phyloP scores from a whole-genome alignment of 1,140 invertebrate species.

The Drosophila pseudoobscura region DNA sequence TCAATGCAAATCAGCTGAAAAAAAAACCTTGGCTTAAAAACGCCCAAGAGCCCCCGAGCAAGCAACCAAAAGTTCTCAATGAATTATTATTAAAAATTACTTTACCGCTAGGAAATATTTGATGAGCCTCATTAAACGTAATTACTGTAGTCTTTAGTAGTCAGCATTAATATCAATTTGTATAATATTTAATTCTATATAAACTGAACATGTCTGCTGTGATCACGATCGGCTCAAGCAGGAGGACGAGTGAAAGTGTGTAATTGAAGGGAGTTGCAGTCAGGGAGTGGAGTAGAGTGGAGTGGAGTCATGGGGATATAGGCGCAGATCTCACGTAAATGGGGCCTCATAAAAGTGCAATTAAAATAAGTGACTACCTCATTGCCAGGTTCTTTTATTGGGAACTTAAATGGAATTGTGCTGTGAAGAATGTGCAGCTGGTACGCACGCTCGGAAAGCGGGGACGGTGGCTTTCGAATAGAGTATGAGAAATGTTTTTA shows the following conservation, averaged over 20 bases:
- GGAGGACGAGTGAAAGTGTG: slow-evolving; percentile 34
- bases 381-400: slow-evolving; percentile 10
- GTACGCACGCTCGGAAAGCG: neutral
- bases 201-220: neutral
- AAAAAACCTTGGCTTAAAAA: slow-evolving; percentile 54
- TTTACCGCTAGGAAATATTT: slow-evolving; percentile 14
- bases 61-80: slow-evolving; percentile 15
- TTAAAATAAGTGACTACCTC: slow-evolving; percentile 24
- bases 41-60: slow-evolving; percentile 22
- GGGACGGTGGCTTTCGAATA: neutral
- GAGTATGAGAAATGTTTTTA: too few species aligned
- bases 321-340: slow-evolving; percentile 52
- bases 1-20: slow-evolving; percentile 61
- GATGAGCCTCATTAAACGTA: slow-evolving; percentile 52
- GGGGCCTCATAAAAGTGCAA: slow-evolving; percentile 26
- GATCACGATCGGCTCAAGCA: slow-evolving; percentile 26
- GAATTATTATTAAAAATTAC: slow-evolving; percentile 39
- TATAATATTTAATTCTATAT: slow-evolving; percentile 31
- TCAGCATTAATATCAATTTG: slow-evolving; percentile 41
- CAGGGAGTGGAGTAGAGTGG: slow-evolving; percentile 36
- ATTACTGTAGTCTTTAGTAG: slow-evolving; percentile 43
- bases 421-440: slow-evolving; percentile 25
- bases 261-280: neutral
- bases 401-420: slow-evolving; percentile 14
- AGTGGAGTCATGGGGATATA: slow-evolving; percentile 21